These are phyloP conservation scores for Tetranychus urticae DNA, from an alignment of 1,140 invertebrate genomes.

Conservation along the genomic window DNA sequence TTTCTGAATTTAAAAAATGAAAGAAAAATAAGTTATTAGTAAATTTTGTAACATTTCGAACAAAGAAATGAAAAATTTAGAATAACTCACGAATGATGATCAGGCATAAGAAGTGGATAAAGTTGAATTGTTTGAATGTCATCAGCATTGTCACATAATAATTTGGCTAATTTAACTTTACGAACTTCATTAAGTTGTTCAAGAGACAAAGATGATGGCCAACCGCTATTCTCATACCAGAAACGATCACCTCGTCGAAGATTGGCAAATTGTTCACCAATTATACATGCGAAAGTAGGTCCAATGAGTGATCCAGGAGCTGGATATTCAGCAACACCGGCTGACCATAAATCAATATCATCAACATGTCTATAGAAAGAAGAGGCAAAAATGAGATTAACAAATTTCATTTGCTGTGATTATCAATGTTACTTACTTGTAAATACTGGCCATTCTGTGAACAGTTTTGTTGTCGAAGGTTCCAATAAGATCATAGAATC, in stretches of 20 bases:
- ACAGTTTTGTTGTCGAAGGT: slow-evolving; percentile 15
- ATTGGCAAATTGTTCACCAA: slow-evolving; percentile 84
- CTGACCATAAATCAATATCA: slow-evolving; percentile 15
- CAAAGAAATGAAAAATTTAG: no score
- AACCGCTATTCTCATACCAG: slow-evolving; percentile 66
- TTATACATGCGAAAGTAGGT: slow-evolving; percentile 58
- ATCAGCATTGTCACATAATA: slow-evolving; percentile 33
- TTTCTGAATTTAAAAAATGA: background rate
- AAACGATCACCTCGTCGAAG: slow-evolving; percentile 74
- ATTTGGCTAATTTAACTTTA: slow-evolving; percentile 25
- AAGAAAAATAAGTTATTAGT: background rate
- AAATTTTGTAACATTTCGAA: background rate
- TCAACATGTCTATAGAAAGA: slow-evolving; percentile 9
- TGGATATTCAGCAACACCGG: slow-evolving; percentile 19
- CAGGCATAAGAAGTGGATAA: slow-evolving; percentile 12
- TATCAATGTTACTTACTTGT: slow-evolving; percentile 9
- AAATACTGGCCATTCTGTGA: slow-evolving; percentile 11
- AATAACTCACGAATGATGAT: background rate
- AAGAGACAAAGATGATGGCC: slow-evolving; percentile 34
- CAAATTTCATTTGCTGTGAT: background rate
- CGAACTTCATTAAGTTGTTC: slow-evolving; percentile 29
- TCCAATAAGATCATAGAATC: slow-evolving; percentile 14
- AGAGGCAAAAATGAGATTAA: background rate
- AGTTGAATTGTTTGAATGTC: slow-evolving; percentile 30
- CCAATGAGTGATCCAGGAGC: slow-evolving; percentile 12